Percentiles rank a stretch among this genome's conserved stretches.
These are phyloP conservation scores for Apis florea DNA, from an alignment of 1,140 invertebrate genomes.

Conservation along the genomic window DNA sequence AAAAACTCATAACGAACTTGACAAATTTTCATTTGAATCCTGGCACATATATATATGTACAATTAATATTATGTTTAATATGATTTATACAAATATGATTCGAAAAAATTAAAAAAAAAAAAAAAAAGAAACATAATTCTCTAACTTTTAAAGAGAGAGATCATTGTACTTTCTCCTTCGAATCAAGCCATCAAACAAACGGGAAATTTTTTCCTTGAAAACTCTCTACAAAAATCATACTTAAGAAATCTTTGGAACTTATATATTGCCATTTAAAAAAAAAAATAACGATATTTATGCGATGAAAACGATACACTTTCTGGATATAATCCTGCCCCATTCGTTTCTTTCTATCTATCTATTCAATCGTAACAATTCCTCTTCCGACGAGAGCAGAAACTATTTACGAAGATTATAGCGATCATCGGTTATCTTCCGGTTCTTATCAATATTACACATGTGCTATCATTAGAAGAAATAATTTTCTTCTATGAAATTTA, in stretches of 20 bases:
- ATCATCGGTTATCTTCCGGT: not conserved
- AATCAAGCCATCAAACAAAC: not conserved
- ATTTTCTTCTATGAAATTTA: not conserved
- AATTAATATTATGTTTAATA: no score
- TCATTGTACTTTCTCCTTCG: not conserved
- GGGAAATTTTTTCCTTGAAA: not conserved
- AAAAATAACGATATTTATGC: not conserved
- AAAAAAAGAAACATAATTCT: not conserved
- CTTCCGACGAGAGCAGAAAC: slow-evolving; percentile 39
- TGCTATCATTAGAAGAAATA: not conserved
- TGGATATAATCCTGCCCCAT: not conserved
- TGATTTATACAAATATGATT: not conserved
- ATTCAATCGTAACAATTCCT: not conserved
- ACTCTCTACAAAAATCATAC: not conserved
- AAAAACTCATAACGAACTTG: not conserved
- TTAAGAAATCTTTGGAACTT: slow-evolving; percentile 1
- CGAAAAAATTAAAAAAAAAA: not conserved
- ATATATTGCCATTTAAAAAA: not conserved
- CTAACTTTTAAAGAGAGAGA: not conserved
- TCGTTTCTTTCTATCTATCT: no score
- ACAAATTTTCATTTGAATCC: not conserved
- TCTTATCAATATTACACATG: not conserved
- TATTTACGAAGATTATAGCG: not conserved
- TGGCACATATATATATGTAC: not conserved
- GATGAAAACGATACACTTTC: not conserved